A percentile compares a stretch with the other conserved stretches of the same genome.
These are phyloP conservation scores for Epinephelus cyanopodus DNA, from an alignment of 2,113 vertebrate genomes.

Conservation along the genomic window DNA sequence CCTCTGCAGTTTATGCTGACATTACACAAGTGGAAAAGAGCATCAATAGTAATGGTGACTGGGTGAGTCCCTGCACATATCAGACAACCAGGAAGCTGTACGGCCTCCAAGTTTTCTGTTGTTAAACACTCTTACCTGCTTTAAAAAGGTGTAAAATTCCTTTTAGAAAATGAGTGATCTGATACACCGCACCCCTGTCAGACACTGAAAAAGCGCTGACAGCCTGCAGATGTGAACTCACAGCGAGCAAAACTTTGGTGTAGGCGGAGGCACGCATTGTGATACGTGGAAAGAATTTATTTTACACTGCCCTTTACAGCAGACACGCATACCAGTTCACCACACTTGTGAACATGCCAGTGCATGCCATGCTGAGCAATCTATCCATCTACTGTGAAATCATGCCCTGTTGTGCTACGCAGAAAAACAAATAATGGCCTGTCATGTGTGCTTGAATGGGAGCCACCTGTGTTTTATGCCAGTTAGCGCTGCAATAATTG, in stretches of 20 bases:
- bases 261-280: background rate
- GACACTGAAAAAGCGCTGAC: background rate
- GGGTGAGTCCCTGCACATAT: background rate
- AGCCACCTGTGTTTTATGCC: slow-evolving; percentile 37
- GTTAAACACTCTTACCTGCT: background rate
- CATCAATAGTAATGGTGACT: background rate
- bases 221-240: background rate
- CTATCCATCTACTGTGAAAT: slow-evolving; percentile 1
- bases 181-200: background rate
- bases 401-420: slow-evolving; percentile 19
- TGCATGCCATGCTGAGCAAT: slow-evolving; percentile 7
- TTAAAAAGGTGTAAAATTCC: background rate
- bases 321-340: background rate
- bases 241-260: background rate
- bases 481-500: slow-evolving; percentile 25
- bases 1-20: slow-evolving; percentile 5
- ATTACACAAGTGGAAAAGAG: background rate
- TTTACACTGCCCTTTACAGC: background rate
- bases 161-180: background rate
- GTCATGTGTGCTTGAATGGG: slow-evolving; percentile 25
- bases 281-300: background rate
- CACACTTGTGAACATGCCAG: slow-evolving; percentile 3
- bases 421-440: slow-evolving; percentile 36
- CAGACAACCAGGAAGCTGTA: background rate
- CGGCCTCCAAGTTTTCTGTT: background rate